Evolutionary conservation across 2,888 invertebrate species (phyloP).

Genomic region (Dryobota labecula): DNA sequence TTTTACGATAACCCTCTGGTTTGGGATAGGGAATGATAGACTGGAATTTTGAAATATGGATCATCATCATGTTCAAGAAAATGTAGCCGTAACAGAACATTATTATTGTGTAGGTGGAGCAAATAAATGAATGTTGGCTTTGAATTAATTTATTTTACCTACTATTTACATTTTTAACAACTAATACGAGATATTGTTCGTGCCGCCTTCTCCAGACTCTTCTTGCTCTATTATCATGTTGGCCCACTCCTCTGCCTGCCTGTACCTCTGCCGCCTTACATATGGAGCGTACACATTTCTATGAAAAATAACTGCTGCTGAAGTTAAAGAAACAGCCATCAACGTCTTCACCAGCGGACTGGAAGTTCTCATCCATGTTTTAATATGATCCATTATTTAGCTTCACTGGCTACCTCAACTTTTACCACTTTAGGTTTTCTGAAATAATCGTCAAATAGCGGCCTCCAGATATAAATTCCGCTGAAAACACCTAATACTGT

Average conservation of each 20-base stretch:
- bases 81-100: neutral
- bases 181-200: constrained; percentile 72
- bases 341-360: constrained; percentile 80
- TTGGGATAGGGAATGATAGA: neutral
- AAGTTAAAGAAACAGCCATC: constrained; percentile 83
- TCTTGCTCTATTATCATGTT: constrained; percentile 81
- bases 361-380: constrained; percentile 74
- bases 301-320: constrained; percentile 74
- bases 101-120: neutral
- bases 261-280: constrained; percentile 70
- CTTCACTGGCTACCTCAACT: constrained; percentile 49
- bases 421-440: constrained; percentile 63
- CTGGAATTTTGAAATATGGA: neutral
- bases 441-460: constrained; percentile 80
- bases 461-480: constrained; percentile 90
- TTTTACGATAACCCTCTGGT: neutral
- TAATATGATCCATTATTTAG: constrained; percentile 73
- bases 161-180: constrained; percentile 49
- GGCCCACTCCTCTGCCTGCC: constrained; percentile 82
- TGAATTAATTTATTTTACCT: constrained; percentile 31
- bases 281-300: constrained; percentile 78
- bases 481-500: constrained; percentile 83
- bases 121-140: constrained; percentile 17
- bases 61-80: neutral
- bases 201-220: constrained; percentile 71